Conservation (phyloP, 1,140 invertebrate genomes). For the Chironomus tepperi region DNA sequence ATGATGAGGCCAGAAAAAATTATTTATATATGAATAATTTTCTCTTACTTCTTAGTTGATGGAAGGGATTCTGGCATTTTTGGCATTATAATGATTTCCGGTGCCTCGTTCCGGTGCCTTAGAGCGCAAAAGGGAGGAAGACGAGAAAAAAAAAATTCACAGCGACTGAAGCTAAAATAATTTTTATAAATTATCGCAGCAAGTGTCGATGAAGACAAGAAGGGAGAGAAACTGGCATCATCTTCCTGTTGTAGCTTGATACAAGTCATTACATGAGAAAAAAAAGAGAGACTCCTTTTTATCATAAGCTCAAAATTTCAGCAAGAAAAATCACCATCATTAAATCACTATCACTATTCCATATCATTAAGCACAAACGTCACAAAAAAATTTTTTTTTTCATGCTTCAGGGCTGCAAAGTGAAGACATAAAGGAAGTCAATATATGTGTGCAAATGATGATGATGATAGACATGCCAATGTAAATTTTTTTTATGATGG, state of each 20-base stretch:
- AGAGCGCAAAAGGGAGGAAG: neutral
- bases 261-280: slow-evolving; percentile 7
- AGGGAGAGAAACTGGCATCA: neutral
- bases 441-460: slow-evolving; percentile 6
- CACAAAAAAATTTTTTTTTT: neutral
- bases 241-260: neutral
- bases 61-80: neutral
- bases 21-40: neutral
- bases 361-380: slow-evolving; percentile 17
- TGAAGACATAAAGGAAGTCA: slow-evolving; percentile 5
- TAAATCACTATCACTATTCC: slow-evolving; percentile 24
- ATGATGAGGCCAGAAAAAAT: neutral
- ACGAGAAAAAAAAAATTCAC: neutral
- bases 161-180: slow-evolving; percentile 15
- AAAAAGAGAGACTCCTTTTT: neutral
- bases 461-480: slow-evolving; percentile 6
- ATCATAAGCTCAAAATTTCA: neutral
- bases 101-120: neutral
- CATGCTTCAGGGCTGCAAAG: slow-evolving; percentile 11
- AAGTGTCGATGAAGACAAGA: neutral
- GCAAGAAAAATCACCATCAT: slow-evolving; percentile 16
- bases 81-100: neutral
- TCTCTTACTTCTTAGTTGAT: neutral
- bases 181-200: slow-evolving; percentile 19
- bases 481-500: neutral